These are phyloP conservation scores for Microplitis demolitor DNA, from an alignment of 1,140 invertebrate species.

Conservation along the genomic window DNA sequence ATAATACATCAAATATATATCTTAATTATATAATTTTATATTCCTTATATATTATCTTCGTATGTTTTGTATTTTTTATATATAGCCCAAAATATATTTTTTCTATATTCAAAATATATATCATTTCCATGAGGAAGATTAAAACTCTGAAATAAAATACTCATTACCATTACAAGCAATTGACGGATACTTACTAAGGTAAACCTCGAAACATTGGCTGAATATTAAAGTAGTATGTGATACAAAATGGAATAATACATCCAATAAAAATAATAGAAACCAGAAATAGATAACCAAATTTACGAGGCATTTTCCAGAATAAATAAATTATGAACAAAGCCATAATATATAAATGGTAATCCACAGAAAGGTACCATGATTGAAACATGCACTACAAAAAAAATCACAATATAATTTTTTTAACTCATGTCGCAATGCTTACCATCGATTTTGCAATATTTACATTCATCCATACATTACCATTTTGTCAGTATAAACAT, in stretches of 20 bases:
- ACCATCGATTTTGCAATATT: not conserved
- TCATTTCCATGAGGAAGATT: not conserved
- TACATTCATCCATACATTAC: slow-evolving; percentile 30
- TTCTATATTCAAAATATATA: too few relatives aligned
- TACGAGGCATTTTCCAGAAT: slow-evolving; percentile 51
- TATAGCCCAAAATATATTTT: too few relatives aligned
- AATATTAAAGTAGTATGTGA: slow-evolving; percentile 34
- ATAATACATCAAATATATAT: too few relatives aligned
- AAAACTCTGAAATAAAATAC: not conserved
- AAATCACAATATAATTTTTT: slow-evolving; percentile 7
- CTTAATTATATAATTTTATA: too few relatives aligned
- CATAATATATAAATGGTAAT: slow-evolving; percentile 63
- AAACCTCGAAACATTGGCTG: slow-evolving; percentile 35
- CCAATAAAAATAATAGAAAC: slow-evolving; percentile 28
- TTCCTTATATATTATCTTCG: too few relatives aligned
- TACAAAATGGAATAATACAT: slow-evolving; percentile 33
- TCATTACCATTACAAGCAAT: not conserved
- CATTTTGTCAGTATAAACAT: slow-evolving; percentile 50
- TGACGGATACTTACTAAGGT: slow-evolving; percentile 37
- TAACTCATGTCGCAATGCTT: not conserved
- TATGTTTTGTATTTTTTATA: too few relatives aligned
- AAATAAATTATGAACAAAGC: slow-evolving; percentile 59
- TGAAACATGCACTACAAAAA: slow-evolving; percentile 63
- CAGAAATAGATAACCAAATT: slow-evolving; percentile 37
- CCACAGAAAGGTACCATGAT: slow-evolving; percentile 65